A percentile compares a stretch with the other conserved stretches of the same genome.
These are phyloP conservation scores for Nannobrachium achirus DNA, from an alignment of 2,113 vertebrate species.

Conservation along the genomic window DNA sequence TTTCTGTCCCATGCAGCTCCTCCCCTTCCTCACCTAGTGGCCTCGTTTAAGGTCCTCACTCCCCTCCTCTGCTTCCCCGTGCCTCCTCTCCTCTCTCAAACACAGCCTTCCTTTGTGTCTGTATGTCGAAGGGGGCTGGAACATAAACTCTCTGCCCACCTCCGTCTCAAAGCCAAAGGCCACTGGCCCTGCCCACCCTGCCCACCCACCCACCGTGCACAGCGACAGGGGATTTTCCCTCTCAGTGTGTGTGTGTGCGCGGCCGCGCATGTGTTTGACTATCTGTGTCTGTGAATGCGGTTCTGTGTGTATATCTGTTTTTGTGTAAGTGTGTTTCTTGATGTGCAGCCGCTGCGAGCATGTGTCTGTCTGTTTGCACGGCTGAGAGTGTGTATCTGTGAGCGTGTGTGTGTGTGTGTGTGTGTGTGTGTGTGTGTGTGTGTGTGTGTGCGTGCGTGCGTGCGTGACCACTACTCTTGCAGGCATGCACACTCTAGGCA, in stretches of 20 bases:
- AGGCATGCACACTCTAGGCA: not conserved
- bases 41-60: slow-evolving; percentile 19
- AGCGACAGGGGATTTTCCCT: slow-evolving; percentile 41
- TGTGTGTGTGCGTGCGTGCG: not conserved
- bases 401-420: not conserved
- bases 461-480: not conserved
- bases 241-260: slow-evolving; percentile 8
- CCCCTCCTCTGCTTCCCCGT: slow-evolving; percentile 23
- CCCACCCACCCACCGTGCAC: slow-evolving; percentile 1
- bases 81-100: slow-evolving; percentile 30
- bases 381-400: not conserved
- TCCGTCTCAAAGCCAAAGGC: slow-evolving; percentile 64
- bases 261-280: not conserved
- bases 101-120: slow-evolving; percentile 62
- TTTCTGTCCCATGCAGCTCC: not conserved
- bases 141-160: slow-evolving; percentile 69
- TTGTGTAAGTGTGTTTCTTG: slow-evolving; percentile 25
- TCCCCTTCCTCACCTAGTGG: not conserved
- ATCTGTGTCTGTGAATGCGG: not conserved
- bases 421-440: not conserved
- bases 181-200: slow-evolving; percentile 36
- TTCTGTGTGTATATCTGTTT: slow-evolving; percentile 22
- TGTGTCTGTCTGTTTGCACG: not conserved
- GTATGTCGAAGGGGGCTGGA: slow-evolving; percentile 40
- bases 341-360: slow-evolving; percentile 20